Conservation (phyloP, 2,888 invertebrate genomes). For the Sepiola atlantica region DNA sequence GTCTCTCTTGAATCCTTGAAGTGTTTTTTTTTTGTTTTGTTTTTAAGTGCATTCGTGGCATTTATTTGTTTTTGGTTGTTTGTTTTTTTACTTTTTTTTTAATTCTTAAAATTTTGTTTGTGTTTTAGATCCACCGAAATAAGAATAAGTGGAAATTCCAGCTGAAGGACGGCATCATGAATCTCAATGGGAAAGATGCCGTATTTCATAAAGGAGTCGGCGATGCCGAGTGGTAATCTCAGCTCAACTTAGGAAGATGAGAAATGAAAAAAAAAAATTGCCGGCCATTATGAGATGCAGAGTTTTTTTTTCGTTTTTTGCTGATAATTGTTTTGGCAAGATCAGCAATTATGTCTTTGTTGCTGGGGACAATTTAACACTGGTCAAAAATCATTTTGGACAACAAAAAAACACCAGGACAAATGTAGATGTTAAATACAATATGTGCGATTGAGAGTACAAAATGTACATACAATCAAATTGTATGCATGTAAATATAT, state of each 20-base stretch:
- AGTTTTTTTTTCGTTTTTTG: neutral
- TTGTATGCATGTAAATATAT: too few species aligned
- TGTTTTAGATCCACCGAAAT: conserved; percentile 89
- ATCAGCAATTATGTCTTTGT: neutral
- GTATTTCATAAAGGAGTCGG: conserved; percentile 99
- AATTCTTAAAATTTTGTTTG: neutral
- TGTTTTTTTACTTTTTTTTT: neutral
- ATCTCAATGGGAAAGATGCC: conserved; percentile 96
- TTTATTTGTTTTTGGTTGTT: neutral
- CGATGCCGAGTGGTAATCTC: conserved; percentile 94
- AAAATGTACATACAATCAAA: too few species aligned
- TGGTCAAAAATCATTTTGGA: neutral
- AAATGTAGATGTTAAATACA: too few species aligned
- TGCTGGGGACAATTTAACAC: neutral
- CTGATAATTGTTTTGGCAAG: neutral
- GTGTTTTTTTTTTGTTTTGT: too few species aligned
- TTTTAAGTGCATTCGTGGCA: too few species aligned
- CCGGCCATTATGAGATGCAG: neutral
- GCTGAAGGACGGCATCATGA: conserved; percentile 99
- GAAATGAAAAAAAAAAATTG: neutral
- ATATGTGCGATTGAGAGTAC: too few species aligned
- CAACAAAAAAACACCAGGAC: neutral
- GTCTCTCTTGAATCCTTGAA: too few species aligned
- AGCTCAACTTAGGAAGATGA: neutral
- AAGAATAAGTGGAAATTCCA: conserved; percentile 99